A percentile compares a stretch with the other conserved stretches of the same genome.
Evolutionary conservation across 35 echinoderm and acorn worm genomes (phyloP).

Genomic region (Lytechinus pictus): DNA sequence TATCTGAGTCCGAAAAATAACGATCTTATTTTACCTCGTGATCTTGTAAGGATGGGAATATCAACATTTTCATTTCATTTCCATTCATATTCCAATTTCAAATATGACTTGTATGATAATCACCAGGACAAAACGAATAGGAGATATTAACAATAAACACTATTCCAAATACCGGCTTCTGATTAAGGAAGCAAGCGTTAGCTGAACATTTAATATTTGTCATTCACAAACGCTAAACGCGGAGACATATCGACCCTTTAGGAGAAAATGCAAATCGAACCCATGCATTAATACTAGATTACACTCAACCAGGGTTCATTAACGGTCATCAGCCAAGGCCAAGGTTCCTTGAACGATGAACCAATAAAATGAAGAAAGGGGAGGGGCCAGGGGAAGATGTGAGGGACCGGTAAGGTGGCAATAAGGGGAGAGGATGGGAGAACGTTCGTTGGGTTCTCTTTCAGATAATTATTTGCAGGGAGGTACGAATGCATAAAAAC

Average conservation of each 20-base stretch:
- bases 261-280: not conserved
- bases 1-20: too few relatives aligned
- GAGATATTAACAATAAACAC: not conserved
- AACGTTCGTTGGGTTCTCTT: not conserved
- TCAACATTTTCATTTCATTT: too few relatives aligned
- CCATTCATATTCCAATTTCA: too few relatives aligned
- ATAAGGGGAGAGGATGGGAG: not conserved
- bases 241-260: not conserved
- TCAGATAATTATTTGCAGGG: not conserved
- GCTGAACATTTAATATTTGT: not conserved
- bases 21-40: too few relatives aligned
- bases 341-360: not conserved
- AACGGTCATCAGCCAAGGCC: conserved; percentile 32
- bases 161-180: not conserved
- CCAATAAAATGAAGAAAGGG: not conserved
- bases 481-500: not conserved
- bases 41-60: too few relatives aligned
- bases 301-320: conserved; percentile 9
- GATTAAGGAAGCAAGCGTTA: not conserved
- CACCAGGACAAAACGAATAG: not conserved
- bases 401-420: not conserved
- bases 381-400: not conserved
- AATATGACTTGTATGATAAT: not conserved
- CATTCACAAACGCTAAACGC: not conserved
- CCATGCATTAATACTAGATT: conserved; percentile 8